A percentile compares a stretch with the other conserved stretches of the same genome.
Evolutionary conservation across 2,888 invertebrate species (phyloP).

Genomic region (Cataglyphis livida): DNA sequence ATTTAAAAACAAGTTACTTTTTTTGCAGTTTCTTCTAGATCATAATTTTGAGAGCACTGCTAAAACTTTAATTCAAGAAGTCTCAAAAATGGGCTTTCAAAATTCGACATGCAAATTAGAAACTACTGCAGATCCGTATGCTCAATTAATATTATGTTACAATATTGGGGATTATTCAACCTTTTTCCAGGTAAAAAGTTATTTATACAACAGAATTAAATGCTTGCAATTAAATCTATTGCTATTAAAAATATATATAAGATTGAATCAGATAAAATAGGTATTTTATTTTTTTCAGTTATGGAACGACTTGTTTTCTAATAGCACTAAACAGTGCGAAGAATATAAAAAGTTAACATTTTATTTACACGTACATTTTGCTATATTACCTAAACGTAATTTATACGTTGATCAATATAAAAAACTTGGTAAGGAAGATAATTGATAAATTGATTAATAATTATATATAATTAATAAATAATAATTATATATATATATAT

Average conservation of each 20-base stretch:
- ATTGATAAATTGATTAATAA: no score
- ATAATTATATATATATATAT: neutral
- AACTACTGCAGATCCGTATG: slow-evolving; percentile 44
- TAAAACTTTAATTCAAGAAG: slow-evolving; percentile 72
- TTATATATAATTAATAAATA: neutral
- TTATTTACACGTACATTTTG: slow-evolving; percentile 82
- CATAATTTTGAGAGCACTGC: slow-evolving; percentile 77
- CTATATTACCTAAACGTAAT: slow-evolving; percentile 77
- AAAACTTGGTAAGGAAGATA: slow-evolving; percentile 50
- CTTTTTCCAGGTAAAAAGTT: slow-evolving; percentile 77
- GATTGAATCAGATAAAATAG: neutral
- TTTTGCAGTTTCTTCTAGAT: slow-evolving; percentile 76
- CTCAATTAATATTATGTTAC: slow-evolving; percentile 69
- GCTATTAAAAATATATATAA: neutral
- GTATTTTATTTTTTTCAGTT: slow-evolving; percentile 72
- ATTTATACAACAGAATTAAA: neutral
- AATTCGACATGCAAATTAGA: slow-evolving; percentile 31
- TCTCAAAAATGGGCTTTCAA: slow-evolving; percentile 64
- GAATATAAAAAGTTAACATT: slow-evolving; percentile 82
- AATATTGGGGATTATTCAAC: slow-evolving; percentile 72
- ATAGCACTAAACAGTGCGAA: slow-evolving; percentile 71
- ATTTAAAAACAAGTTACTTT: slow-evolving; percentile 1
- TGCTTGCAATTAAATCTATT: neutral
- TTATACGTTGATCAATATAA: slow-evolving; percentile 50
- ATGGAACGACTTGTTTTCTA: slow-evolving; percentile 79